Evolutionary conservation across 92 coral and sea anemone species (phyloP).

Genomic region (Siderastrea radians): DNA sequence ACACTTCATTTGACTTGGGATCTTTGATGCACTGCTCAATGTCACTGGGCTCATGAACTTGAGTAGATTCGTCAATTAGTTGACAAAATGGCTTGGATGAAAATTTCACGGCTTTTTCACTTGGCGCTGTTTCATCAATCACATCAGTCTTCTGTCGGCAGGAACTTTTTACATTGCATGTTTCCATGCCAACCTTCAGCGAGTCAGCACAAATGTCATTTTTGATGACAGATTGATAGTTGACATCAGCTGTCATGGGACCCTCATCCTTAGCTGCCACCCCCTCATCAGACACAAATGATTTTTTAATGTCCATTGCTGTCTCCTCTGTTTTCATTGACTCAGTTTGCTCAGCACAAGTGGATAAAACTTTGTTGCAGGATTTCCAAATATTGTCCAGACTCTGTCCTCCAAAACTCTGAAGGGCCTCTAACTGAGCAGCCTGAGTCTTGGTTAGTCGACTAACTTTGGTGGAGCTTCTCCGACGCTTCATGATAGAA

Average conservation of each 20-base stretch:
- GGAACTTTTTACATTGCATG: neutral
- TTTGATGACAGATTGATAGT: neutral
- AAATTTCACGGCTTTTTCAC: neutral
- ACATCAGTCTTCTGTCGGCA: slow-evolving; percentile 5
- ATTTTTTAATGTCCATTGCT: neutral
- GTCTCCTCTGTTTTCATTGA: neutral
- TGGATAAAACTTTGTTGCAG: neutral
- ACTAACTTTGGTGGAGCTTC: slow-evolving; percentile 24
- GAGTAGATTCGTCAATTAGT: neutral
- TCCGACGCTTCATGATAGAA: slow-evolving; percentile 9
- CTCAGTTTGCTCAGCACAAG: neutral
- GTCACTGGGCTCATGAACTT: neutral
- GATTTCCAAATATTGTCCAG: slow-evolving; percentile 36
- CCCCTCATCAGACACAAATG: neutral
- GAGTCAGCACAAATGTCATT: neutral
- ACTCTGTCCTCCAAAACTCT: slow-evolving; percentile 52
- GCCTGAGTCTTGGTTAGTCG: slow-evolving; percentile 66
- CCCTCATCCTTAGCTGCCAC: neutral
- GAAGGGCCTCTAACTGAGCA: slow-evolving; percentile 57
- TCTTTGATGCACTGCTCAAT: neutral
- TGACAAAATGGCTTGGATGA: neutral
- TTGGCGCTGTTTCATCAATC: neutral
- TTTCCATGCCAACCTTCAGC: neutral
- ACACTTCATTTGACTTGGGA: neutral
- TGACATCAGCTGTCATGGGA: neutral